Base-by-base conservation (phyloP, 2,797 vertebrate species). In the Xiphorhynchus erythropygius region DNA sequence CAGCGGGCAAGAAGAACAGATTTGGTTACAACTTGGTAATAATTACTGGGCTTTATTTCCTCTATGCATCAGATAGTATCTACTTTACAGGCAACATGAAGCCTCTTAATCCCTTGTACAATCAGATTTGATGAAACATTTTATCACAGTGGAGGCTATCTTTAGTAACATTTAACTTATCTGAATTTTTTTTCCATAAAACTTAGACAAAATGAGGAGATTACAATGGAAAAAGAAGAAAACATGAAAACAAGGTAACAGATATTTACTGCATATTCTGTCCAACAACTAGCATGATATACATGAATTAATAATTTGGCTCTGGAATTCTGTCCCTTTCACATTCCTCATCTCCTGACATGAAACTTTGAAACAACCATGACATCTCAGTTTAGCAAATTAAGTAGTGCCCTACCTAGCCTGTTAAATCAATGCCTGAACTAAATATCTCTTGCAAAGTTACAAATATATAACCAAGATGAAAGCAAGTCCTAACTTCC, bases 61-160 rank as follows among this genome's bases (percentile, higher is more conserved):
- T 84, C 77, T 23, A 42, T 0, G 1, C 24, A 42, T 70, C 27
- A 88, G 57, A 91, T 78, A 79, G 15, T 24, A 91, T 35, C 80
- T 86, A 80, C 49, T 93, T 80, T 53, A 85, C 39, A 90, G 49
- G 57, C 83, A 95, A 89, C 25, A 69, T 30, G 75, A 90, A 89
- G 69, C 28, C 49, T 81, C 62, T 65, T 89, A 89, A 85, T 91
- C 42, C 32, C 57, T 87, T 71, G 62, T 81, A 92, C 39, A 89
- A 78, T 41, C 69, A 85, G 62, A 89, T 64, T 30, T 65, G 60
- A 73, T 49, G 23, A 32, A 84, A 79, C 21, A 59, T 60, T 76
- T 78, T 91, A 74, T 88, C 62, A 80, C 21, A 67, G 49, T 32
- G 27, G 21, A 84, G 22, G 21, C 11, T 59, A 79, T 70, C 25